Base-by-base conservation (phyloP, 2,888 invertebrate genomes). In the Leistus spinibarbis region DNA sequence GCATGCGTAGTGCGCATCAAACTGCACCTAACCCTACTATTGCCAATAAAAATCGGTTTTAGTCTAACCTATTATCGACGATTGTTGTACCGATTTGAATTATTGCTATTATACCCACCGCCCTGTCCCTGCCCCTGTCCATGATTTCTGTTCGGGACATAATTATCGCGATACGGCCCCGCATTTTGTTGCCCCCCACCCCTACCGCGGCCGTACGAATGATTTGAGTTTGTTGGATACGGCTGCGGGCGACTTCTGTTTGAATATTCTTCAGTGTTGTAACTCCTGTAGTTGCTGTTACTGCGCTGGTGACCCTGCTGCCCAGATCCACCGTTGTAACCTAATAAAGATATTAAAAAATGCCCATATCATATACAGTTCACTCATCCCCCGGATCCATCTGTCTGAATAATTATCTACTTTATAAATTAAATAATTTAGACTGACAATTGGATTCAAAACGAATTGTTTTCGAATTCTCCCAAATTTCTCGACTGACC, bases 81-180 rank as follows among this genome's bases (percentile, higher is more conserved):
- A 7, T 5, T 40, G 40, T 40, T 40, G 7, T 40, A 5, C 40
- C 40, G 7, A 5, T 40, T 5, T 40, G 40, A 40, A 40, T 40
- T n/a, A n/a, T n/a, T 27, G 4, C 27, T 40, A 2, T 40, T 40
- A 40, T 40, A 7, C 7, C 40, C 40, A 2, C 40, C 40, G 4
- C 40, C 5, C 53, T 76, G 68, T 63, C 76, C 68, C 16, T 16
- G 57, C 76, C 63, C 24, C 72, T 71, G 54, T 54, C 69, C 76
- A 9, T 23, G 3, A 9, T 77, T 54, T 69, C 76, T 74, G 79
- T 80, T n/a, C 19, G 81, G 73, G 70, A 81, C 81, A 76, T 82
- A 83, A 76, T 81, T 79, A 70, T 84, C 83, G 56, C 80, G 79
- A 64, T 84, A 83, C 0, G 84, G 84, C 17, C 84, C 84, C 20